Evolutionary conservation across 2,888 invertebrate species (phyloP).

Genomic region (Patella ulyssiponensis): DNA sequence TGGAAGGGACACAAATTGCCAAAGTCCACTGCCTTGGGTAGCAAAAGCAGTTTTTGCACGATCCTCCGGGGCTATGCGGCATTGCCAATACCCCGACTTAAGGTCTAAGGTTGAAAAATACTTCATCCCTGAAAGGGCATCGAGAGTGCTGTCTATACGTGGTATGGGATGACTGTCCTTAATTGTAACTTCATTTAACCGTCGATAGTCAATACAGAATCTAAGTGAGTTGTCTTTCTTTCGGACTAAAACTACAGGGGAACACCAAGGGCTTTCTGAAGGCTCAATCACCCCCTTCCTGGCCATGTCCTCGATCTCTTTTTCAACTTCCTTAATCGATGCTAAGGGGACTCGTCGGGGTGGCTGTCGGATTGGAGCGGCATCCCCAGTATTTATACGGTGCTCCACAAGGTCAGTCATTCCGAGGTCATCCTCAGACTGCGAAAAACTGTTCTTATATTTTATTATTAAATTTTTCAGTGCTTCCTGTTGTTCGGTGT

Average conservation of each 20-base stretch:
- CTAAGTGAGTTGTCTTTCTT: neutral
- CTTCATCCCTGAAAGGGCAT: neutral
- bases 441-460: neutral
- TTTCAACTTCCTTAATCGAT: neutral
- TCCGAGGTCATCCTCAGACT: neutral
- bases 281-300: neutral
- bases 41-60: neutral
- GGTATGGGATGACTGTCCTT: constrained; percentile 17
- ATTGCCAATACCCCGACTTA: constrained; percentile 14
- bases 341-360: constrained; percentile 11
- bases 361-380: neutral
- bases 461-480: constrained; percentile 9
- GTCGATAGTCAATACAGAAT: constrained; percentile 15
- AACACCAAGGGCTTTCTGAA: neutral
- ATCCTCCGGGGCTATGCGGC: constrained; percentile 2
- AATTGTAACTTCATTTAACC: constrained; percentile 12
- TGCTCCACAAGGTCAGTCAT: constrained; percentile 12
- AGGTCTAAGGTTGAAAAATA: constrained; percentile 4
- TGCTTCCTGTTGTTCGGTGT: neutral
- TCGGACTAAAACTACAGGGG: neutral
- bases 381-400: neutral
- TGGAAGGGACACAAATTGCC: constrained; percentile 10
- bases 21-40: neutral
- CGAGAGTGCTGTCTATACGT: constrained; percentile 11
- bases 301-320: constrained; percentile 12